Conservation (phyloP, 2,888 invertebrate genomes). For the Eupelmus urozonus region DNA sequence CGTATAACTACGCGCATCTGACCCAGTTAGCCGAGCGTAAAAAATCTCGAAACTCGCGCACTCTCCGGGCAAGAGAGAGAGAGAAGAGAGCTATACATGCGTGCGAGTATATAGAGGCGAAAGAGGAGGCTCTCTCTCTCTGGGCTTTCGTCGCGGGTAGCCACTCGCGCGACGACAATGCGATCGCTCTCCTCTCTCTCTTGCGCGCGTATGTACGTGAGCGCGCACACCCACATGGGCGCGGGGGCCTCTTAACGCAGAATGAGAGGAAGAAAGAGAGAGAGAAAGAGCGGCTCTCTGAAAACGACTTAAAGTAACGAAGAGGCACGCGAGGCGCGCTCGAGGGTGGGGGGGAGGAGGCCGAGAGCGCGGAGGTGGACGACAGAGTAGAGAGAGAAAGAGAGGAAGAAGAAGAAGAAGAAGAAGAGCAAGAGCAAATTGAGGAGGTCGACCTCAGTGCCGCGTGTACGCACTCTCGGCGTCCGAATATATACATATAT, state of each 20-base stretch:
- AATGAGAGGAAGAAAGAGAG: no score
- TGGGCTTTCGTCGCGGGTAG: conserved; percentile 21
- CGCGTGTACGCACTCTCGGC: conserved; percentile 5
- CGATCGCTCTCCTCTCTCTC: conserved; percentile 12
- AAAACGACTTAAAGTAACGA: conserved; percentile 36
- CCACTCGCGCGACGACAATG: conserved; percentile 39
- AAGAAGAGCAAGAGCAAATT: conserved; percentile 53
- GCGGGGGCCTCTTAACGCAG: no score
- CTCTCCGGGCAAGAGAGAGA: no score
- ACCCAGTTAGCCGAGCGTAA: conserved; percentile 58
- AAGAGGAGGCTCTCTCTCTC: background rate
- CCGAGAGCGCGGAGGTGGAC: background rate
- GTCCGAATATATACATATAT: conserved; percentile 3
- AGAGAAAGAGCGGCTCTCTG: conserved; percentile 4
- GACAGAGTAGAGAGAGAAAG: background rate
- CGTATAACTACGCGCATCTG: conserved; percentile 44
- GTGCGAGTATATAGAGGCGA: background rate
- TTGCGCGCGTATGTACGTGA: background rate
- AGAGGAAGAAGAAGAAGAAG: conserved; percentile 13
- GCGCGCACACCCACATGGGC: background rate
- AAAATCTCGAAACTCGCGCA: conserved; percentile 58
- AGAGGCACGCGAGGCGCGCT: background rate
- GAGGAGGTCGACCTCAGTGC: conserved; percentile 58
- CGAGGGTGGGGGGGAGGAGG: background rate
- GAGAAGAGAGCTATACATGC: background rate